Percentiles rank a stretch among this genome's conserved stretches.
These are phyloP conservation scores for Axis porcinus DNA, from an alignment of 2,113 vertebrate species.

Conservation along the genomic window DNA sequence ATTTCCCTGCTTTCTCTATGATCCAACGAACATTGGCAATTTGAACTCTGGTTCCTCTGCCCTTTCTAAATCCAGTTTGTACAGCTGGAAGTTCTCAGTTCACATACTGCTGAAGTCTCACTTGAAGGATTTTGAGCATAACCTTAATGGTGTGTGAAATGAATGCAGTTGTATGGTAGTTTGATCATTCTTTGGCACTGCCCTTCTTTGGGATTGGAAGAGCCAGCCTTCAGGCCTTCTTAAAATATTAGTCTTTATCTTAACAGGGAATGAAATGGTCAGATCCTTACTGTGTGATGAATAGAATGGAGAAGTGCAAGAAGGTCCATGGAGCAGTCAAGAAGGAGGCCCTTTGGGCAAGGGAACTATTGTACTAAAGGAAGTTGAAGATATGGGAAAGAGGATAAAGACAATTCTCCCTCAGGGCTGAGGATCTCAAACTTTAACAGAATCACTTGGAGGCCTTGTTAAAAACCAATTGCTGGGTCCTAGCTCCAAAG, in stretches of 20 bases:
- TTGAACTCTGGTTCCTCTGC: background rate
- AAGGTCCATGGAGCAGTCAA: background rate
- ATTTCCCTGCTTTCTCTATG: background rate
- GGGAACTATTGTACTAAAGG: background rate
- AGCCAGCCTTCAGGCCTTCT: background rate
- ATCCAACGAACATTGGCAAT: background rate
- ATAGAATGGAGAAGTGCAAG: background rate
- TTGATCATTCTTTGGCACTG: background rate
- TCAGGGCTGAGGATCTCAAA: background rate
- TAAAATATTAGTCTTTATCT: background rate
- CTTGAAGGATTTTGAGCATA: background rate
- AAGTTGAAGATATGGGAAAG: background rate
- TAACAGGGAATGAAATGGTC: background rate
- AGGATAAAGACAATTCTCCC: background rate
- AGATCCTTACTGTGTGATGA: background rate
- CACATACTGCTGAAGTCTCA: background rate
- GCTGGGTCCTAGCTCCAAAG: background rate
- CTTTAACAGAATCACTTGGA: background rate
- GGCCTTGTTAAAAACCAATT: conserved; percentile 9
- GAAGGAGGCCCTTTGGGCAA: background rate
- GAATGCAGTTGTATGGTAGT: background rate
- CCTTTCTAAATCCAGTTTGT: background rate
- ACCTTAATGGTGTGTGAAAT: background rate
- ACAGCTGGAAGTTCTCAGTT: background rate
- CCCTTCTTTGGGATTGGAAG: background rate